phyloP scores from a whole-genome alignment of 2,113 vertebrate species.

The Serinus canaria region DNA sequence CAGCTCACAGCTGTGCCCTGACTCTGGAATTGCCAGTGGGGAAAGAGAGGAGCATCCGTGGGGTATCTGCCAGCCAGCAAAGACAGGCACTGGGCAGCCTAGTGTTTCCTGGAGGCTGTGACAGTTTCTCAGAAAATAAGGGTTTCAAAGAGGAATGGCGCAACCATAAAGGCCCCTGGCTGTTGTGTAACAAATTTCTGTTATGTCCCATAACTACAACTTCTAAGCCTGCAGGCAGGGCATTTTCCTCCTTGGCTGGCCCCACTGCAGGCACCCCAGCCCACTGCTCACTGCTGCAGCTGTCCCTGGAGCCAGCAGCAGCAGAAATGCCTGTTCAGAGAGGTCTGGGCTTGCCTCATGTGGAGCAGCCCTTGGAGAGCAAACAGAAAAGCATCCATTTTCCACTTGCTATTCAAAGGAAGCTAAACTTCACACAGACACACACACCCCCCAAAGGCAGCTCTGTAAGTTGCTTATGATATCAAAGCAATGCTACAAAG shows the following conservation, averaged over 20 bases:
- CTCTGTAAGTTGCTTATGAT: background rate
- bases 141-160: background rate
- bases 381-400: background rate
- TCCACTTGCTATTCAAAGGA: background rate
- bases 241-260: background rate
- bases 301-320: background rate
- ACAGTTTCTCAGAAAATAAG: background rate
- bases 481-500: background rate
- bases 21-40: background rate
- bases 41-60: background rate
- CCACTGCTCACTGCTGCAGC: background rate
- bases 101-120: background rate
- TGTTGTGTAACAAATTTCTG: background rate
- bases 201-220: accelerated
- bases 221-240: background rate
- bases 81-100: background rate
- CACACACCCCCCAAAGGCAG: background rate
- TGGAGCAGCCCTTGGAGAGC: background rate
- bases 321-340: background rate
- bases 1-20: background rate
- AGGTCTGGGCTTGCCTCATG: background rate
- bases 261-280: accelerated
- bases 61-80: background rate
- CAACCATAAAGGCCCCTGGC: background rate
- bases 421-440: background rate